Conservation (phyloP, 2,797 vertebrate genomes). For the Chaunax sp. region DNA sequence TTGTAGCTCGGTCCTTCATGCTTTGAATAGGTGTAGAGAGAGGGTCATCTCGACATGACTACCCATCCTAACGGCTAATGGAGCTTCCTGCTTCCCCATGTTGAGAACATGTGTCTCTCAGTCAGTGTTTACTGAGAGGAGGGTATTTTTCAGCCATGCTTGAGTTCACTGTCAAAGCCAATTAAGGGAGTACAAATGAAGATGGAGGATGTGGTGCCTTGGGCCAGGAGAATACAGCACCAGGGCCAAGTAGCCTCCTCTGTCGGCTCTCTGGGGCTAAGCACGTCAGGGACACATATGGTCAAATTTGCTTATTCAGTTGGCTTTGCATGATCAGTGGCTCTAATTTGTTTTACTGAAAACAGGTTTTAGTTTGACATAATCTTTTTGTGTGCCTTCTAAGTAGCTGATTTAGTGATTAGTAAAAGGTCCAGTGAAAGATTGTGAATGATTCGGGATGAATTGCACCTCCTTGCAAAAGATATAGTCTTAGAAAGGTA, state of each 20-base stretch:
- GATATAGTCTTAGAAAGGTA: constrained; percentile 8
- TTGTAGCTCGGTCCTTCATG: constrained; percentile 19
- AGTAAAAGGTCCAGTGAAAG: neutral
- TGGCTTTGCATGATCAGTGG: constrained; percentile 32
- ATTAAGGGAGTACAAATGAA: constrained; percentile 79
- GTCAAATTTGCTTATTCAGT: constrained; percentile 29
- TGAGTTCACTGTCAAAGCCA: constrained; percentile 77
- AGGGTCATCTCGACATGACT: constrained; percentile 52
- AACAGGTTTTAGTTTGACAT: neutral
- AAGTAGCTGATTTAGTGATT: neutral
- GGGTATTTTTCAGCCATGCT: constrained; percentile 73
- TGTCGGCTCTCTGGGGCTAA: constrained; percentile 37
- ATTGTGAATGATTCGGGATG: neutral
- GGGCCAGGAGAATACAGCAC: constrained; percentile 64
- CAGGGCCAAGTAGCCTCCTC: constrained; percentile 62
- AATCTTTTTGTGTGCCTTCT: constrained; percentile 1
- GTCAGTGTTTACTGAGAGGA: constrained; percentile 71
- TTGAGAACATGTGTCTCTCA: constrained; percentile 68
- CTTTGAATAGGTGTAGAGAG: constrained; percentile 41
- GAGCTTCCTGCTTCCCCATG: constrained; percentile 55
- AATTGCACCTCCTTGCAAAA: constrained; percentile 1
- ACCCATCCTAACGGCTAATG: constrained; percentile 54
- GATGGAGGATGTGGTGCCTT: constrained; percentile 71
- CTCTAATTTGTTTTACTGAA: constrained; percentile 13
- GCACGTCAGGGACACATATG: constrained; percentile 50